Evolutionary conservation across 1,140 invertebrate species (phyloP).

Genomic region (Maniola jurtina): DNA sequence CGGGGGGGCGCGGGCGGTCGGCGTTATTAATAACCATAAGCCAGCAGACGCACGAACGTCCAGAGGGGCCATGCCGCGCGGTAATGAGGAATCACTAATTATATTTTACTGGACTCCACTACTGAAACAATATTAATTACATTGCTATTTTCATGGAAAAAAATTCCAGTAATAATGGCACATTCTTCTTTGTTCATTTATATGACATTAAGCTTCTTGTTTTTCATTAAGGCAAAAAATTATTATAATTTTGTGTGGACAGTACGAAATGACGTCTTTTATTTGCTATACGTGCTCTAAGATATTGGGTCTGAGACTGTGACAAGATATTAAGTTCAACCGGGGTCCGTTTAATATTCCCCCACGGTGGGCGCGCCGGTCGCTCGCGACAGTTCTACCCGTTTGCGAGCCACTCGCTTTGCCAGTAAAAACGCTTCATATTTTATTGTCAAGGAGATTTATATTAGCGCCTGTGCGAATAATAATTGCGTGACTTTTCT

Average conservation of each 20-base stretch:
- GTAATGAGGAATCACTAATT: constrained; percentile 78
- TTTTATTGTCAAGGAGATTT: constrained; percentile 68
- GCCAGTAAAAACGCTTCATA: constrained; percentile 65
- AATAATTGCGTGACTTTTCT: constrained; percentile 59
- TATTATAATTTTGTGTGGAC: constrained; percentile 8
- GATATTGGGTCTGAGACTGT: constrained; percentile 24
- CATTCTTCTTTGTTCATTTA: constrained; percentile 4
- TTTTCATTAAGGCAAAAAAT: neutral
- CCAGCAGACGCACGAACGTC: constrained; percentile 75
- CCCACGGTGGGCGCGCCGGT: constrained; percentile 54
- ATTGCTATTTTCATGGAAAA: constrained; percentile 35
- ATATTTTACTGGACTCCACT: constrained; percentile 76
- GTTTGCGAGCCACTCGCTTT: constrained; percentile 45
- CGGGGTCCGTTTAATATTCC: constrained; percentile 65
- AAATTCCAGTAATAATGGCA: constrained; percentile 15
- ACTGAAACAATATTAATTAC: constrained; percentile 64
- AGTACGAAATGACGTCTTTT: neutral
- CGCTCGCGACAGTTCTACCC: constrained; percentile 60
- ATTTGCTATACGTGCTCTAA: constrained; percentile 1
- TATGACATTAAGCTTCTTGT: neutral
- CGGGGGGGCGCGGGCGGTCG: constrained; percentile 42
- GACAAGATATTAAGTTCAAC: constrained; percentile 46
- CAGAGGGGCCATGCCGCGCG: constrained; percentile 71
- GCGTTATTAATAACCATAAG: constrained; percentile 79
- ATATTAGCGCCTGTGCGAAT: constrained; percentile 65